phyloP scores from a whole-genome alignment of 1,140 invertebrate genomes.

The Neodiprion lecontei region DNA sequence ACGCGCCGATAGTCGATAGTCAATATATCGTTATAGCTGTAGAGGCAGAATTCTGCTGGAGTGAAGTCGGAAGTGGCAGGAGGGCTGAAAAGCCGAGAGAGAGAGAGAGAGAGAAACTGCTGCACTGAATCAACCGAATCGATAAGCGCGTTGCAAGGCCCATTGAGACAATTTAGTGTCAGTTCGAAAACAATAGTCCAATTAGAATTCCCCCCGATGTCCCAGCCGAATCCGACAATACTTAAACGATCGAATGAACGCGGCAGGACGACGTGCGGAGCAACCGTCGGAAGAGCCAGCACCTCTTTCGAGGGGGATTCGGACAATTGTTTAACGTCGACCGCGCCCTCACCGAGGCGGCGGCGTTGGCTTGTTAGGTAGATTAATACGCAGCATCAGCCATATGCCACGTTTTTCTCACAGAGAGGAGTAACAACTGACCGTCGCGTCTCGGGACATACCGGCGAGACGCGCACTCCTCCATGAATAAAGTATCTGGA shows the following conservation, averaged over 20 bases:
- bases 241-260: slow-evolving; percentile 7
- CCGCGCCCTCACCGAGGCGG: not conserved
- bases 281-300: not conserved
- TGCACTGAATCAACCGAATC: slow-evolving; percentile 23
- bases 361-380: slow-evolving; percentile 22
- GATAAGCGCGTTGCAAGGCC: slow-evolving; percentile 20
- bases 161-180: slow-evolving; percentile 28
- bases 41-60: no score
- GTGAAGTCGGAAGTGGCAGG: no score
- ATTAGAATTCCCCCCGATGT: not conserved
- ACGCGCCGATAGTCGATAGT: no score
- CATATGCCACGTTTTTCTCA: slow-evolving; percentile 30
- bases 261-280: not conserved
- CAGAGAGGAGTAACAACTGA: no score
- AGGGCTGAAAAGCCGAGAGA: no score
- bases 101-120: no score
- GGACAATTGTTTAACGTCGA: slow-evolving; percentile 19
- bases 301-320: not conserved
- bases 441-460: not conserved
- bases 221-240: not conserved
- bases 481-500: slow-evolving; percentile 16
- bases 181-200: slow-evolving; percentile 24
- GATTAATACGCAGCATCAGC: slow-evolving; percentile 29
- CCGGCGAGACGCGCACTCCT: not conserved
- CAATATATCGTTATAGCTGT: no score